phyloP scores from a whole-genome alignment of 2,797 vertebrate genomes.

The Allobates femoralis region DNA sequence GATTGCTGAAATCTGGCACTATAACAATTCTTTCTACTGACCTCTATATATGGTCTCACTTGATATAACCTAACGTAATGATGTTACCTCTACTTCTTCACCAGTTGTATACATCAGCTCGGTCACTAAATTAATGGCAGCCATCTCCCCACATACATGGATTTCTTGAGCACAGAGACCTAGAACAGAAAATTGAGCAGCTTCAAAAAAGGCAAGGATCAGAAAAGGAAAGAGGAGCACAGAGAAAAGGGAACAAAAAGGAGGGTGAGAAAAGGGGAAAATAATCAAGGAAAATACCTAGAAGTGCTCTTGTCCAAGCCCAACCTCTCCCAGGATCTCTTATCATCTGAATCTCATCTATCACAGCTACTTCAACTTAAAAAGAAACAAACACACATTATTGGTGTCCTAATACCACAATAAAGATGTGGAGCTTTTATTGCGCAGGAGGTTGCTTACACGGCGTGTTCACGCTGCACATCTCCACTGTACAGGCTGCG shows the following conservation, averaged over 20 bases:
- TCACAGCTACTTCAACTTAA: slow-evolving; percentile 94
- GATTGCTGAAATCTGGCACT: not conserved
- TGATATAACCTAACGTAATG: not conserved
- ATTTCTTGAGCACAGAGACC: slow-evolving; percentile 96
- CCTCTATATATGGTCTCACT: not conserved
- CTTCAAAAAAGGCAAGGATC: not conserved
- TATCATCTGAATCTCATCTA: slow-evolving; percentile 99
- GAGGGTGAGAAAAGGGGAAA: not conserved
- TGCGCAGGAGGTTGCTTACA: slow-evolving; percentile 79
- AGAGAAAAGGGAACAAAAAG: not conserved
- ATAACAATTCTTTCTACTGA: not conserved
- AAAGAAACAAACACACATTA: not conserved
- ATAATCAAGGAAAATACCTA: slow-evolving; percentile 76
- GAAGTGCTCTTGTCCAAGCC: slow-evolving; percentile 97
- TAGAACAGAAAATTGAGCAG: slow-evolving; percentile 68
- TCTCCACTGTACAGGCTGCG: slow-evolving; percentile 95
- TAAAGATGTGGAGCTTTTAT: too few species aligned
- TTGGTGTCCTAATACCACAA: not conserved
- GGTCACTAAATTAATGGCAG: slow-evolving; percentile 89
- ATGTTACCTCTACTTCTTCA: slow-evolving; percentile 92
- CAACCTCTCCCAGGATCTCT: slow-evolving; percentile 92
- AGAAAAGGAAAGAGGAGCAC: not conserved
- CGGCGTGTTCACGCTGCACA: slow-evolving; percentile 91
- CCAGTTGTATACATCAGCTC: slow-evolving; percentile 95
- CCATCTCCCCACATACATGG: slow-evolving; percentile 93